These are phyloP conservation scores for Sinelater perroti DNA, from an alignment of 2,888 invertebrate genomes.

Conservation along the genomic window DNA sequence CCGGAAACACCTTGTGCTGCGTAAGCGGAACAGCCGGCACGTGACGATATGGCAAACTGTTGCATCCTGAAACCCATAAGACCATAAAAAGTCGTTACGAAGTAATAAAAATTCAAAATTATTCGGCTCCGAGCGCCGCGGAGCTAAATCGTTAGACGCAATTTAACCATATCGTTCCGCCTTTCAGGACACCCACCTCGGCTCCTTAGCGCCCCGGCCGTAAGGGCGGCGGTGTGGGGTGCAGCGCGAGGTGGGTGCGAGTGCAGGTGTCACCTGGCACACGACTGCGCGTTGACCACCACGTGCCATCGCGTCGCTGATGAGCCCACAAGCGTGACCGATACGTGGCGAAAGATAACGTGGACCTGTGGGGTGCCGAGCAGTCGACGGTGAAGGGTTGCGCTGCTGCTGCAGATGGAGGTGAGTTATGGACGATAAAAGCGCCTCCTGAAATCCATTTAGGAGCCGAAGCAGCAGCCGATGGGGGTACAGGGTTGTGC, in stretches of 20 bases:
- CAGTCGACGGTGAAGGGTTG: constrained; percentile 29
- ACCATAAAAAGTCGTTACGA: constrained; percentile 48
- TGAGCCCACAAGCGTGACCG: constrained; percentile 33
- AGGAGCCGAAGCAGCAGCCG: too few relatives aligned
- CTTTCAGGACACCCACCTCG: constrained; percentile 1
- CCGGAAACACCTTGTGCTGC: too few relatives aligned
- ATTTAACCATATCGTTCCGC: constrained; percentile 39
- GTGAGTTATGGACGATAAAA: constrained; percentile 9
- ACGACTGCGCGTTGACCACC: constrained; percentile 45
- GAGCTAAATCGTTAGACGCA: constrained; percentile 40
- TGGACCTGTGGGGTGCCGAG: constrained; percentile 22
- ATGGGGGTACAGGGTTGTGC: too few relatives aligned
- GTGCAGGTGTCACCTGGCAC: constrained; percentile 49
- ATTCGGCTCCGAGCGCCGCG: constrained; percentile 35
- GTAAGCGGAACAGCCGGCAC: too few relatives aligned
- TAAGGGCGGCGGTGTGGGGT: constrained; percentile 25
- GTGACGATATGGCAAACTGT: too few relatives aligned
- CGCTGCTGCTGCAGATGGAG: constrained; percentile 7
- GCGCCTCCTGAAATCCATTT: too few relatives aligned
- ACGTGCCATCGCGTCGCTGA: constrained; percentile 39
- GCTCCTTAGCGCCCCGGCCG: too few relatives aligned
- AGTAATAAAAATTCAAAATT: constrained; percentile 29
- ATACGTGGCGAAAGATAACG: constrained; percentile 26
- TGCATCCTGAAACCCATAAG: constrained; percentile 24
- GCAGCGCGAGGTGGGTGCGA: constrained; percentile 42